A percentile compares a stretch with the other conserved stretches of the same genome.
These are phyloP conservation scores for Brenthis daphne DNA, from an alignment of 2,888 invertebrate species.

Conservation along the genomic window DNA sequence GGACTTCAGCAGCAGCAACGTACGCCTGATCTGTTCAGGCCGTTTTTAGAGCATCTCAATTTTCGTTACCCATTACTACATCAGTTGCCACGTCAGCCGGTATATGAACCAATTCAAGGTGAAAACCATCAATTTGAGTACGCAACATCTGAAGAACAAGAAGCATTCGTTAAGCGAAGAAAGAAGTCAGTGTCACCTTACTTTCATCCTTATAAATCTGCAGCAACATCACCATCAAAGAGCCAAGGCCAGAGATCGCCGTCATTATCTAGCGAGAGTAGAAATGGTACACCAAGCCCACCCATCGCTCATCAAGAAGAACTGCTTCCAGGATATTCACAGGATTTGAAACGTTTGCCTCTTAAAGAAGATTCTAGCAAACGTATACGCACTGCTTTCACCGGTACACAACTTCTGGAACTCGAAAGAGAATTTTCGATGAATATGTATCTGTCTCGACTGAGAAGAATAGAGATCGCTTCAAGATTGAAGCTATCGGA, in stretches of 20 bases:
- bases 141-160: slow-evolving; percentile 64
- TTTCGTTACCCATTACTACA: slow-evolving; percentile 71
- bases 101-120: slow-evolving; percentile 54
- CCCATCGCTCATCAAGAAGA: slow-evolving; percentile 74
- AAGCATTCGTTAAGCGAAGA: slow-evolving; percentile 62
- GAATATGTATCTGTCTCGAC: slow-evolving; percentile 94
- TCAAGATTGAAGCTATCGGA: slow-evolving; percentile 93
- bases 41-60: slow-evolving; percentile 72
- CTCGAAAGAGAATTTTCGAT: slow-evolving; percentile 93
- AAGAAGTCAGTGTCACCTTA: slow-evolving; percentile 75
- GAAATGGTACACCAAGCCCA: slow-evolving; percentile 82
- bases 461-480: slow-evolving; percentile 96
- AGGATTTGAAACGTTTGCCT: slow-evolving; percentile 72
- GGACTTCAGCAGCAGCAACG: slow-evolving; percentile 84
- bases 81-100: slow-evolving; percentile 67
- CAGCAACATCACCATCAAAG: slow-evolving; percentile 64
- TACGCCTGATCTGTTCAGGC: slow-evolving; percentile 74
- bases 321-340: slow-evolving; percentile 70
- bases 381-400: slow-evolving; percentile 96
- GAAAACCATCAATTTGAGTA: slow-evolving; percentile 61
- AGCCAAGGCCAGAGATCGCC: slow-evolving; percentile 72
- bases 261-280: slow-evolving; percentile 72
- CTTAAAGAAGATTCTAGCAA: slow-evolving; percentile 88
- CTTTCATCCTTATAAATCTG: slow-evolving; percentile 68
- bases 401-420: slow-evolving; percentile 93